Conservation (phyloP, 2,888 invertebrate genomes). For the Ectemnius cavifrons region DNA sequence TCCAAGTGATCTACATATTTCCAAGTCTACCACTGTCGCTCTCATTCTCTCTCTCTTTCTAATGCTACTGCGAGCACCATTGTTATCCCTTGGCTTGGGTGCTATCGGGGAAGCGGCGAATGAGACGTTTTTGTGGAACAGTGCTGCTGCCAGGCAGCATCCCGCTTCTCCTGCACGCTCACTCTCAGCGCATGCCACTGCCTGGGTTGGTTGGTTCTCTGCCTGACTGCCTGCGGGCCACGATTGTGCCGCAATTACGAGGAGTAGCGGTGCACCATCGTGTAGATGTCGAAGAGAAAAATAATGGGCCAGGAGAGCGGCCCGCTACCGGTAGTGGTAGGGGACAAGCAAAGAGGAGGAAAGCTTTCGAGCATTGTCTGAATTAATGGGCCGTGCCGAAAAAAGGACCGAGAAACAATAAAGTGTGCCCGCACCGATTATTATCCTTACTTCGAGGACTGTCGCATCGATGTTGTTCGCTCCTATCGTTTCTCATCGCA, state of each 20-base stretch:
- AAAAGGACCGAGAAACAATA: conserved; percentile 26
- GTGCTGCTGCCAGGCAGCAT: conserved; percentile 28
- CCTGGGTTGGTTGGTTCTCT: no score
- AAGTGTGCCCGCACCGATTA: background rate
- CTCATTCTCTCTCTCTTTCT: conserved; percentile 2
- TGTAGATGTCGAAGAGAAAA: conserved; percentile 58
- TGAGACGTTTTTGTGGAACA: conserved; percentile 39
- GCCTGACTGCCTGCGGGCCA: conserved; percentile 37
- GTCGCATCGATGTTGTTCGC: background rate
- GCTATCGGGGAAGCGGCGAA: conserved; percentile 28
- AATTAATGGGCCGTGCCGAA: conserved; percentile 49
- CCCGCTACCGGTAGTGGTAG: background rate
- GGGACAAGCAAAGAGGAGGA: background rate
- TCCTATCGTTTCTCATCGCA: background rate
- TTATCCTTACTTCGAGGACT: conserved; percentile 3
- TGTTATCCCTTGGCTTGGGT: conserved; percentile 50
- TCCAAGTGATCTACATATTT: conserved; percentile 39
- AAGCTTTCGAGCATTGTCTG: conserved; percentile 41
- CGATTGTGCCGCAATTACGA: conserved; percentile 63
- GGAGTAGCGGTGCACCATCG: conserved; percentile 49
- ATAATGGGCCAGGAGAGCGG: conserved; percentile 42
- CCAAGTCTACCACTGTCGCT: background rate
- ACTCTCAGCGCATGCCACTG: no score
- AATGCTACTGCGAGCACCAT: conserved; percentile 23
- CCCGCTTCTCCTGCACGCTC: no score